Base-by-base conservation (phyloP, 2,797 vertebrate species). In the Passerculus sandwichensis region DNA sequence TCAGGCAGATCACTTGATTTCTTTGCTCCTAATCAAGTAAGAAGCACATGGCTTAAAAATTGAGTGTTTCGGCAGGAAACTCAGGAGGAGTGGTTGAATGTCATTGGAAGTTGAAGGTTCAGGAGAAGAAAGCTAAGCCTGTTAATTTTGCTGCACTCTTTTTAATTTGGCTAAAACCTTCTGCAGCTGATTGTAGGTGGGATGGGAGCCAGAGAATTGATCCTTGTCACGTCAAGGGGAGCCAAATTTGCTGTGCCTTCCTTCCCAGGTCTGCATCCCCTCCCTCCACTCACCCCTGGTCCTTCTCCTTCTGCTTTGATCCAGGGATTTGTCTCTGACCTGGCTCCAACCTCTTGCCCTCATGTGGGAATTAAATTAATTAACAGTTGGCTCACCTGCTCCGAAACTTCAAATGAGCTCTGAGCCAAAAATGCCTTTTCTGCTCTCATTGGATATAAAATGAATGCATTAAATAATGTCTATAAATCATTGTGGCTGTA, bases 101-200 rank as follows among this genome's bases (percentile, higher is more conserved):
- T 91, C 62, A 76, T 10, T 72, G 79, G 3, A 84, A 81, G 32
- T 2, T 75, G 73, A 73, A 75, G 38, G 56, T 72, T 84, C n/a
- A 14, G 73, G 76, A 75, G 84, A 85, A 59, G 50, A 91, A 74
- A 93, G 38, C 1, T 2, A 85, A 83, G 47, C 23, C 34, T 34
- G 34, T 71, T 72, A 36, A 82, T 87, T 92, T 88, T 72, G 48
- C 48, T 62, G 40, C 26, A 21, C 34, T 67, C 66, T 89, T 71
- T 77, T 88, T 74, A 86, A 88, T 96, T 91, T 89, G 79, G 26
- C 62, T 77, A 14, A 85, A 77, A 25, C 59, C 32, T 83, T n/a
- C 67, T 93, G 51, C 73, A 89, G 50, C 50, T 91, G 78, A 51
- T 9, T 67, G 74, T n/a, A 34, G 40, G 25, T 47, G 75, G 93